These are phyloP conservation scores for Lysandra bellargus DNA, from an alignment of 2,888 invertebrate genomes.

Conservation along the genomic window DNA sequence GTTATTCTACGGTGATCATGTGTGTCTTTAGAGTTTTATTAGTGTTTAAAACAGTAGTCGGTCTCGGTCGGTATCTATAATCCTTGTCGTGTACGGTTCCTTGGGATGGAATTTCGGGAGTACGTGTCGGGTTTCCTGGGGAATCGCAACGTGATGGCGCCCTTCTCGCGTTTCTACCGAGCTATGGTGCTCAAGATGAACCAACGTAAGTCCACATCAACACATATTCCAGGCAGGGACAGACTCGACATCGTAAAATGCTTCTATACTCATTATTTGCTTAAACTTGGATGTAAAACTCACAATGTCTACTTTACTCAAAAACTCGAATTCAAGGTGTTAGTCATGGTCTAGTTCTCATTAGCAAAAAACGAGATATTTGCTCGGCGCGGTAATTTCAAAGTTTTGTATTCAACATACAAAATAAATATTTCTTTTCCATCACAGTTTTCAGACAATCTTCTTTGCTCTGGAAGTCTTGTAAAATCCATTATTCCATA, in stretches of 20 bases:
- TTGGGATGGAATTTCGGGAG: slow-evolving; percentile 56
- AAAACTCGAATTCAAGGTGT: slow-evolving; percentile 14
- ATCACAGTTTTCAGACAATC: not conserved
- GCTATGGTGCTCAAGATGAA: slow-evolving; percentile 77
- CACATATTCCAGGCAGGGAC: not conserved
- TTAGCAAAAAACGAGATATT: not conserved
- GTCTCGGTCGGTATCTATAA: slow-evolving; percentile 47
- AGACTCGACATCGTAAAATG: not conserved
- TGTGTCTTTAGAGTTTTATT: slow-evolving; percentile 72
- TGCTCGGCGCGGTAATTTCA: not conserved
- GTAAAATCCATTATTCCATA: too few relatives aligned
- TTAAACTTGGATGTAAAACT: not conserved
- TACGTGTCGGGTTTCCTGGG: slow-evolving; percentile 55
- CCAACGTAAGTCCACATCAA: slow-evolving; percentile 60
- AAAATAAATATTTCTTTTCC: not conserved
- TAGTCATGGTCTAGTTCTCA: slow-evolving; percentile 27
- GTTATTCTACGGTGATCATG: slow-evolving; percentile 68
- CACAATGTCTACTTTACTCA: not conserved
- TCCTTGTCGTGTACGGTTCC: slow-evolving; percentile 37
- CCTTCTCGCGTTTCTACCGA: slow-evolving; percentile 68
- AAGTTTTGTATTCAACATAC: not conserved
- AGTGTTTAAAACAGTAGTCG: slow-evolving; percentile 54
- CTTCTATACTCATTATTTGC: not conserved
- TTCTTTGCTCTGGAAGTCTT: too few relatives aligned
- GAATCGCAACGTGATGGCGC: slow-evolving; percentile 65